These are phyloP conservation scores for Notarius quadriscutis DNA, from an alignment of 2,113 vertebrate species.

Conservation along the genomic window DNA sequence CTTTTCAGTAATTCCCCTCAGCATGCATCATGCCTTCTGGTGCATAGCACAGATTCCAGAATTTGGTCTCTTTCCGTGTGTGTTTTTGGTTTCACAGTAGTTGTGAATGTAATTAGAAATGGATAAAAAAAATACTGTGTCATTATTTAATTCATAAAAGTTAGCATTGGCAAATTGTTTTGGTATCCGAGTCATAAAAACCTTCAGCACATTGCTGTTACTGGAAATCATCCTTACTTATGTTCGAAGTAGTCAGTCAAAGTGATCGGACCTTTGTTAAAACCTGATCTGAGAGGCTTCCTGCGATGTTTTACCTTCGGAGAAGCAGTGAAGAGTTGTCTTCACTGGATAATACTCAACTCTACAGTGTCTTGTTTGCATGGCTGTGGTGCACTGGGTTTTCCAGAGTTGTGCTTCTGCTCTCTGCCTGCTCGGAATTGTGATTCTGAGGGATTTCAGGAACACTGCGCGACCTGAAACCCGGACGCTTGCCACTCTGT, in stretches of 20 bases:
- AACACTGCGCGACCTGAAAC: not conserved
- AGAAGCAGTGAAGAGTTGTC: not conserved
- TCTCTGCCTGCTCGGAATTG: not conserved
- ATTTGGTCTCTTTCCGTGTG: not conserved
- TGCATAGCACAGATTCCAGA: not conserved
- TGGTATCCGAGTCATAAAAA: not conserved
- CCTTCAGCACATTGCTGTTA: too few relatives aligned
- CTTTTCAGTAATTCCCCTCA: not conserved
- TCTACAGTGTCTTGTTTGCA: not conserved
- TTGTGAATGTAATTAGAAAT: not conserved
- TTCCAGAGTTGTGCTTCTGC: not conserved
- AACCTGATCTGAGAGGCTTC: not conserved
- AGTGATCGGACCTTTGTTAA: not conserved
- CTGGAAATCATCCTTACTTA: not conserved
- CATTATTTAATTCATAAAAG: not conserved
- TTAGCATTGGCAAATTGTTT: not conserved
- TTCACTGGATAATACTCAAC: too few relatives aligned
- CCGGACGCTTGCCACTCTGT: slow-evolving; percentile 12
- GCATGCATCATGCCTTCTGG: not conserved
- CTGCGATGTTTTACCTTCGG: not conserved
- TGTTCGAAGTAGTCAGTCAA: not conserved
- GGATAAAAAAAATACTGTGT: not conserved
- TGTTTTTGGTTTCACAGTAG: not conserved
- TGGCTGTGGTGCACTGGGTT: not conserved
- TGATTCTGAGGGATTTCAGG: slow-evolving; percentile 23